Conservation (phyloP, 2,113 vertebrate species). For the Python bivittatus region DNA sequence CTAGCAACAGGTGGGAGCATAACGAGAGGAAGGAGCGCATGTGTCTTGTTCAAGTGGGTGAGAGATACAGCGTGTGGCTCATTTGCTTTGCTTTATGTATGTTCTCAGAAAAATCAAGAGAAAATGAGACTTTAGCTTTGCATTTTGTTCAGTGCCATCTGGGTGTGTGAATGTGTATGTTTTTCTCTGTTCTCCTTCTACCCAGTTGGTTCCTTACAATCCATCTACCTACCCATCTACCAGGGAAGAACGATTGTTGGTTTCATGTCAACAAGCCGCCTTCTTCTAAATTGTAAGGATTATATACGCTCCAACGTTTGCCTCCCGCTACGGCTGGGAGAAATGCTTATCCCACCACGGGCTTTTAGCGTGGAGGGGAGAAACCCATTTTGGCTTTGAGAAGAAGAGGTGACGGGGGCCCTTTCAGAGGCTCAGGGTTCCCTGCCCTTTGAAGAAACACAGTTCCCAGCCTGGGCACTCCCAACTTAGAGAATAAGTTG, state of each 20-base stretch:
- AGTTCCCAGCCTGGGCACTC: neutral
- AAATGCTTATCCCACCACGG: neutral
- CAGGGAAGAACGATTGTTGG: neutral
- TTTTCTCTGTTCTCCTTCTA: neutral
- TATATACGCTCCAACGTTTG: neutral
- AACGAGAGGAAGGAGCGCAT: conserved; percentile 59
- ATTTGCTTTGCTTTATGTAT: conserved; percentile 33
- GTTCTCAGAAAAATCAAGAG: conserved; percentile 38
- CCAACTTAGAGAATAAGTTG: no score
- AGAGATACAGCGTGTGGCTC: conserved; percentile 52
- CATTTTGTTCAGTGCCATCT: neutral
- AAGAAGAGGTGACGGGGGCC: neutral
- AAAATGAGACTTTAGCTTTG: neutral
- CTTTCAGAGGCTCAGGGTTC: neutral
- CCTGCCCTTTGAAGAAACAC: neutral
- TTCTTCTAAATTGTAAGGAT: neutral
- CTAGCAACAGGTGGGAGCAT: conserved; percentile 64
- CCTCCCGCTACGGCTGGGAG: neutral
- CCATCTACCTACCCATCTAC: neutral
- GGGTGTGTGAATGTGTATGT: neutral
- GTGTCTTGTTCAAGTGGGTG: conserved; percentile 58
- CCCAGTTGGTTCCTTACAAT: neutral
- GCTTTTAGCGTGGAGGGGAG: no score
- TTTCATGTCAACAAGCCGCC: no score
- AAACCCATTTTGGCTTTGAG: neutral